Conservation (phyloP, 2,888 invertebrate species). For the Aporophyla lueneburgensis region DNA sequence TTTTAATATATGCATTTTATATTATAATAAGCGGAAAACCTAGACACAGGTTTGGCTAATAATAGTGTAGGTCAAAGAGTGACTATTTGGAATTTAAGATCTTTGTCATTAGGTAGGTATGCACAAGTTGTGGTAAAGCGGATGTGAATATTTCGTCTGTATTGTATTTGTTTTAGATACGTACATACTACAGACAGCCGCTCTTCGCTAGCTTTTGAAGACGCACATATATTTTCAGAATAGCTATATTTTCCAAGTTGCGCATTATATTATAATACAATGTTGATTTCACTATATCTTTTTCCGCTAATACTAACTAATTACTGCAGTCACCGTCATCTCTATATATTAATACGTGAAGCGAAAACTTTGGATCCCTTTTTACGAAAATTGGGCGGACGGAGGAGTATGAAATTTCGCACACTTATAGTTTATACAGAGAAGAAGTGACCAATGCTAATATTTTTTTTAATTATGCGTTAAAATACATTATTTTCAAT, state of each 20-base stretch:
- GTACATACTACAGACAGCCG: too few relatives aligned
- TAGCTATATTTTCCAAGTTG: background rate
- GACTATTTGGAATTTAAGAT: conserved; percentile 34
- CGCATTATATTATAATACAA: background rate
- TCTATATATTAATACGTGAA: too few relatives aligned
- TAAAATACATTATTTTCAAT: too few relatives aligned
- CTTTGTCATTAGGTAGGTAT: conserved; percentile 17
- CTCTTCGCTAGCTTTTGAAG: background rate
- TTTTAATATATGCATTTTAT: conserved; percentile 13
- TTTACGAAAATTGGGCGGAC: too few relatives aligned
- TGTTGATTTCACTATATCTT: background rate
- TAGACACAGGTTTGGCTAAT: conserved; percentile 49
- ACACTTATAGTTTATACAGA: too few relatives aligned
- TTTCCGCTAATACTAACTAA: background rate
- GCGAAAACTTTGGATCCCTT: too few relatives aligned
- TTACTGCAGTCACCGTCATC: too few relatives aligned
- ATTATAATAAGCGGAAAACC: conserved; percentile 30
- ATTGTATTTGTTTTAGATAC: conserved; percentile 8
- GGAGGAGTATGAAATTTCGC: too few relatives aligned
- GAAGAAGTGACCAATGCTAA: too few relatives aligned
- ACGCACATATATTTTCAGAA: background rate
- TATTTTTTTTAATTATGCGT: too few relatives aligned
- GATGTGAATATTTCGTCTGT: conserved; percentile 29
- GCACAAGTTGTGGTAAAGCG: conserved; percentile 41
- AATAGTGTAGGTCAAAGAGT: conserved; percentile 18